phyloP scores from a whole-genome alignment of 2,113 vertebrate species.

The Xyrauchen texanus region DNA sequence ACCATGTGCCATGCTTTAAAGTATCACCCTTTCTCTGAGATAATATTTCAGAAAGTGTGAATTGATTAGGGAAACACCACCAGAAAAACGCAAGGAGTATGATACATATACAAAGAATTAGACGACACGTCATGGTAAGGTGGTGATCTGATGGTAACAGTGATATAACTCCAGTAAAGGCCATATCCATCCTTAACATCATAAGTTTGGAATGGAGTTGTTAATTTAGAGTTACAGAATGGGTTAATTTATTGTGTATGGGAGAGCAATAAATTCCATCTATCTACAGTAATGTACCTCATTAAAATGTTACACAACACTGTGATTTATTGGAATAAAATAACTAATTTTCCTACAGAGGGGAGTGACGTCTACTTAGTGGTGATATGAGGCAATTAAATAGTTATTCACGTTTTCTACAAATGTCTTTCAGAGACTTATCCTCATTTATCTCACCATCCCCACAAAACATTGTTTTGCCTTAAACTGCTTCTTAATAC shows the following conservation, averaged over 20 bases:
- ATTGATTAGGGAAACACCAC: slow-evolving; percentile 16
- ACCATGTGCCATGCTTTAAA: background rate
- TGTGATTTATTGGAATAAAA: slow-evolving; percentile 13
- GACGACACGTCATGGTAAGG: background rate
- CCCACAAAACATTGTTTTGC: background rate
- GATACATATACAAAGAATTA: no score
- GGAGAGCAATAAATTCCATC: slow-evolving; percentile 14
- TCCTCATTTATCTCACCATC: background rate
- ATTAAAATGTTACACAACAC: slow-evolving; percentile 33
- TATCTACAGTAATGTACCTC: slow-evolving; percentile 26
- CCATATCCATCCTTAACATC: slow-evolving; percentile 2
- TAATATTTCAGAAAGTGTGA: background rate
- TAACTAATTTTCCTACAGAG: background rate
- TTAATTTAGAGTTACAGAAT: slow-evolving; percentile 6
- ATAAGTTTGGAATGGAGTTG: slow-evolving; percentile 17
- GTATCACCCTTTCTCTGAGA: background rate
- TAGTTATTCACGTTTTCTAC: no score
- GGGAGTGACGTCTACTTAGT: background rate
- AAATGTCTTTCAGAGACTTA: background rate
- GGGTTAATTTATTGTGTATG: background rate
- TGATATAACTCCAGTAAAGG: no score
- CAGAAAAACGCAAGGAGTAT: no score
- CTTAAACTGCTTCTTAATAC: background rate
- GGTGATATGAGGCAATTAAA: background rate
- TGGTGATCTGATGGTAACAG: background rate